Conservation (phyloP, 2,888 invertebrate species). For the Tiphia femorata region DNA sequence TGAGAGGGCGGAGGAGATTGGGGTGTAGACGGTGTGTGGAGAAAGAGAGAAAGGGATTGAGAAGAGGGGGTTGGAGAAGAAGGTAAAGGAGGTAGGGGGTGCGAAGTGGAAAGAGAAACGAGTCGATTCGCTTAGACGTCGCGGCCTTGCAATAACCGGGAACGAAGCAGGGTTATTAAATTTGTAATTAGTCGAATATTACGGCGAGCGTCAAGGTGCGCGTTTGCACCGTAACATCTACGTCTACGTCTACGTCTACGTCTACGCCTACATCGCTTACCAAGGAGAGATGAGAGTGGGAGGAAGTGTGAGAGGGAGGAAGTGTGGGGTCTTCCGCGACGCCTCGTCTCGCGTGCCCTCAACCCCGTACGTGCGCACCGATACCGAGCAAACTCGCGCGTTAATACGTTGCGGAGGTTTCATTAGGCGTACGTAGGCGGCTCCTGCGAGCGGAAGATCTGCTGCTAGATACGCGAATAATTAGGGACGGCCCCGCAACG, state of each 20-base stretch:
- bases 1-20: no score
- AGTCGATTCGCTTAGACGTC: slow-evolving; percentile 51
- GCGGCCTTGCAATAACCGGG: slow-evolving; percentile 54
- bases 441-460: slow-evolving; percentile 12
- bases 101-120: slow-evolving; percentile 10
- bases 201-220: slow-evolving; percentile 48
- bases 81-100: background rate
- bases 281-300: background rate
- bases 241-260: slow-evolving; percentile 10
- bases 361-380: slow-evolving; percentile 6
- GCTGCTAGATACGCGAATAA: slow-evolving; percentile 47
- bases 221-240: slow-evolving; percentile 11
- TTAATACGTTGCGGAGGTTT: slow-evolving; percentile 60
- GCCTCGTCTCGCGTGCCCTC: background rate
- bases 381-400: slow-evolving; percentile 22
- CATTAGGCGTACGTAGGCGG: slow-evolving; percentile 50
- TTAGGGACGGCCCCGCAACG: slow-evolving; percentile 33
- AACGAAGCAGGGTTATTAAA: slow-evolving; percentile 62
- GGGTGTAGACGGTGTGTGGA: no score
- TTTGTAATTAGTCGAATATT: slow-evolving; percentile 67
- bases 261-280: background rate
- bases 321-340: background rate
- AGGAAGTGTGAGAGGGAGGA: background rate
- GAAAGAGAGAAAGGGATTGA: background rate
- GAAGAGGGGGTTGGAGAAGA: background rate